A percentile compares a stretch with the other conserved stretches of the same genome.
These are phyloP conservation scores for Pseudobourletiella spinata DNA, from an alignment of 1,140 invertebrate genomes.

Conservation along the genomic window DNA sequence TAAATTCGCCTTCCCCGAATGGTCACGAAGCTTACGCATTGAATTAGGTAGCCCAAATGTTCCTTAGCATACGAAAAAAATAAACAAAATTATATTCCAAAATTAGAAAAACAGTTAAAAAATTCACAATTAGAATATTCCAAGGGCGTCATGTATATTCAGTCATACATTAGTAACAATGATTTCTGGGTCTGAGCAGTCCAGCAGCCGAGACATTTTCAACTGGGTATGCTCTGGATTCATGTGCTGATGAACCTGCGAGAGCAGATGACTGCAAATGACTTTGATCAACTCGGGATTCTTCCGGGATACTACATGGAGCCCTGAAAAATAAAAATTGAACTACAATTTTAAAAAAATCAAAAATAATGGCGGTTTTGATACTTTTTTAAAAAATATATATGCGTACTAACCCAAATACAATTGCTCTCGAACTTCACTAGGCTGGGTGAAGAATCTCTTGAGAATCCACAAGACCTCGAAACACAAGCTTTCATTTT, in stretches of 20 bases:
- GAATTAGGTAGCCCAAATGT: slow-evolving; percentile 21
- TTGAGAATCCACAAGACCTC: slow-evolving; percentile 25
- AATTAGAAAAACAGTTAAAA: not conserved
- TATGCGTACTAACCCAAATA: slow-evolving; percentile 29
- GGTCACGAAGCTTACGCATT: slow-evolving; percentile 13
- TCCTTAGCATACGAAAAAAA: slow-evolving; percentile 17
- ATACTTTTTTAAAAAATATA: no score
- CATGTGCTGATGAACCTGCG: slow-evolving; percentile 12
- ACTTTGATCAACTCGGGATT: slow-evolving; percentile 20
- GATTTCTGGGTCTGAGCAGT: not conserved
- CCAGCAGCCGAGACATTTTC: not conserved
- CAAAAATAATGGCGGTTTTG: no score
- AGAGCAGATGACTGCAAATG: slow-evolving; percentile 9
- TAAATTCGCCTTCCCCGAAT: slow-evolving; percentile 1
- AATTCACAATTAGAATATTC: not conserved
- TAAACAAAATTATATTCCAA: not conserved
- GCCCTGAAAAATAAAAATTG: slow-evolving; percentile 7
- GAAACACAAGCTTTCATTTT: slow-evolving; percentile 22
- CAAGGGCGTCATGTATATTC: not conserved
- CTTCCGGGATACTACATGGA: slow-evolving; percentile 12
- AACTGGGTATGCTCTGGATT: not conserved
- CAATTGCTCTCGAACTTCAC: slow-evolving; percentile 22
- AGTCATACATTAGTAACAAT: not conserved
- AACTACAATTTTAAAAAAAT: no score
- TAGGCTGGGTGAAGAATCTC: slow-evolving; percentile 23